phyloP scores from a whole-genome alignment of 2,797 vertebrate genomes.

The Gastrophryne carolinensis region DNA sequence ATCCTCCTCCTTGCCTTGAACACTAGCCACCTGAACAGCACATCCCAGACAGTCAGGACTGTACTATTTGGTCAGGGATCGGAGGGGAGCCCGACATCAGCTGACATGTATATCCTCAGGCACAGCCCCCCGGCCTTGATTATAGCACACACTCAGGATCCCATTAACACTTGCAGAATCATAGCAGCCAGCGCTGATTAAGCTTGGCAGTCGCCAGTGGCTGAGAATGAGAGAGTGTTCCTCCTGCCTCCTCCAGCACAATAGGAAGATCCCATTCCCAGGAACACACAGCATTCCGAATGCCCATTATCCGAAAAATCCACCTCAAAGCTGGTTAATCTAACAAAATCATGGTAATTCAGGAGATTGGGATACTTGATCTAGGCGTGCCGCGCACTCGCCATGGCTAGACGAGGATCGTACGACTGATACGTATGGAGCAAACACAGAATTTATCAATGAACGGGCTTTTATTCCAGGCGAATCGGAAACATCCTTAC shows the following conservation, averaged over 20 bases:
- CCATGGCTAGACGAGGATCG: background rate
- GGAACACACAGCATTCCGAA: slow-evolving; percentile 34
- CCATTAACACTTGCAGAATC: background rate
- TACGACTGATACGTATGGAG: background rate
- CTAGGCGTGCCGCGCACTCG: background rate
- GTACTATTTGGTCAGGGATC: slow-evolving; percentile 29
- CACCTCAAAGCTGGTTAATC: background rate
- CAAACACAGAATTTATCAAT: too few relatives aligned
- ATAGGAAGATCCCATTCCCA: slow-evolving; percentile 39
- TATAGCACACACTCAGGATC: background rate
- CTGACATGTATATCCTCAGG: background rate
- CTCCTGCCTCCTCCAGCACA: background rate
- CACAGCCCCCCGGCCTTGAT: background rate
- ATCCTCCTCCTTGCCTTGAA: slow-evolving; percentile 11
- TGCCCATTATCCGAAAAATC: slow-evolving; percentile 26
- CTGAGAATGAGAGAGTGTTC: background rate
- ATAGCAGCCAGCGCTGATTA: background rate
- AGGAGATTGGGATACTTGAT: background rate
- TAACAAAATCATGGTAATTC: background rate
- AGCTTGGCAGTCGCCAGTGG: background rate
- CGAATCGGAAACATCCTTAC: too few relatives aligned
- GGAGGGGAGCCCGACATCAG: slow-evolving; percentile 32
- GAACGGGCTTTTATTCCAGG: too few relatives aligned
- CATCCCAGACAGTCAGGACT: slow-evolving; percentile 49
- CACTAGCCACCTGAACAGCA: slow-evolving; percentile 48